Base-by-base conservation (phyloP, 2,888 invertebrate species). In the Tricholauxania praeusta region DNA sequence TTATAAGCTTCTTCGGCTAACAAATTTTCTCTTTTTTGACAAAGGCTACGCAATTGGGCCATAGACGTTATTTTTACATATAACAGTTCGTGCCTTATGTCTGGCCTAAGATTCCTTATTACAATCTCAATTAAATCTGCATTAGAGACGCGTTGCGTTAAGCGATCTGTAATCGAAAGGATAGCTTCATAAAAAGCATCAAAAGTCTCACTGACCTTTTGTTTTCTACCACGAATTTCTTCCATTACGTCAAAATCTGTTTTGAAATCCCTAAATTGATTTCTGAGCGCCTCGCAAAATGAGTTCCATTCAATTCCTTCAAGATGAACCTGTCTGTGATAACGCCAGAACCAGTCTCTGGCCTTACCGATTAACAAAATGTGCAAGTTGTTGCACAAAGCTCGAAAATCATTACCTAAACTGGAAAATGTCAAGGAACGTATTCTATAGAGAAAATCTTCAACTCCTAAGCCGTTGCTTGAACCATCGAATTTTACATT, bases 31-130 rank as follows among this genome's bases (percentile, higher is more conserved):
- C 73, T 52, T 52, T 59, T 75, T 59, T 71, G n/a, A n/a, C n/a
- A n/a, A n/a, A n/a, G n/a, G n/a, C n/a, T n/a, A n/a, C n/a, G n/a
- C n/a, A n/a, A n/a, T n/a, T n/a, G 66, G 6, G 72, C 63, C 14
- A 75, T 60, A 1, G 72, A 70, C 1, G 60, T 39, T 15, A 75
- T 66, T 0, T 66, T 66, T 3, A 73, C 28, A n/a, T 73, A 73
- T 0, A 73, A 48, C 6, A 75, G 17, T 19, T 75, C 73, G 17
- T 75, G 75, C 12, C 73, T 59, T n/a, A 75, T 75, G 57, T 72
- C 71, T 5, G 71, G 67, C 19, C 71, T 39, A 5, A 22, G 22
- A 22, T 22, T 22, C 3, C 22, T 22, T 2, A 2, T 22, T 22
- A 22, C 22, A 22, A 22, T 12, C 22, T 22, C 22, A 2, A 22